Percentiles rank a stretch among this genome's conserved stretches.
Evolutionary conservation across 2,888 invertebrate genomes (phyloP).

Genomic region (Cacoxenus indagator): DNA sequence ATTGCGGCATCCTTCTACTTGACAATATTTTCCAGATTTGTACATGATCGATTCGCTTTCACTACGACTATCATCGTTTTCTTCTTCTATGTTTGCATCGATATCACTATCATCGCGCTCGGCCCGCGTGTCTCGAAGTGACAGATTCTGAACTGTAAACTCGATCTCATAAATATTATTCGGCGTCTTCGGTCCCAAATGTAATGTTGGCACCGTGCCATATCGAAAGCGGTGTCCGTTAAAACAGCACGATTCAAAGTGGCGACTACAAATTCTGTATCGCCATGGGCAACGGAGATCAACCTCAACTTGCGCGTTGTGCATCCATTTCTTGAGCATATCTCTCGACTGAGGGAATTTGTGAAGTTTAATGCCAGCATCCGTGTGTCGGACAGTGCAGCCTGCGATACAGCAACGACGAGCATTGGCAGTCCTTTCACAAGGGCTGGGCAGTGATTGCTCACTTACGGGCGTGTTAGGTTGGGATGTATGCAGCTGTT

Average conservation of each 20-base stretch:
- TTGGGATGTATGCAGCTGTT: constrained; percentile 23
- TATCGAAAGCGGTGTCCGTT: constrained; percentile 44
- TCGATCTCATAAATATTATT: constrained; percentile 44
- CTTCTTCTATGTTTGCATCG: background rate
- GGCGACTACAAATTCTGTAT: constrained; percentile 56
- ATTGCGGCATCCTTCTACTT: constrained; percentile 50
- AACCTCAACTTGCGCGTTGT: constrained; percentile 52
- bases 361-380: constrained; percentile 44
- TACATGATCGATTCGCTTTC: background rate
- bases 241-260: constrained; percentile 53
- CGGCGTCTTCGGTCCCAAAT: constrained; percentile 41
- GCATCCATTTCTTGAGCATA: constrained; percentile 53
- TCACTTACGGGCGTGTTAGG: background rate
- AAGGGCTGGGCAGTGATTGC: background rate
- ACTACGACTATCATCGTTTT: background rate
- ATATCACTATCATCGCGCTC: background rate
- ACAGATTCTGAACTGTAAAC: constrained; percentile 28
- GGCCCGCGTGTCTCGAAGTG: background rate
- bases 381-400: constrained; percentile 42
- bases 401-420: constrained; percentile 49
- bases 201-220: constrained; percentile 58
- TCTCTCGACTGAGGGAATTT: constrained; percentile 49
- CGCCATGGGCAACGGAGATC: constrained; percentile 49
- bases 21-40: constrained; percentile 56
- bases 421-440: constrained; percentile 22